Base-by-base conservation (phyloP, 2,113 vertebrate species). In the Pavo muticus region DNA sequence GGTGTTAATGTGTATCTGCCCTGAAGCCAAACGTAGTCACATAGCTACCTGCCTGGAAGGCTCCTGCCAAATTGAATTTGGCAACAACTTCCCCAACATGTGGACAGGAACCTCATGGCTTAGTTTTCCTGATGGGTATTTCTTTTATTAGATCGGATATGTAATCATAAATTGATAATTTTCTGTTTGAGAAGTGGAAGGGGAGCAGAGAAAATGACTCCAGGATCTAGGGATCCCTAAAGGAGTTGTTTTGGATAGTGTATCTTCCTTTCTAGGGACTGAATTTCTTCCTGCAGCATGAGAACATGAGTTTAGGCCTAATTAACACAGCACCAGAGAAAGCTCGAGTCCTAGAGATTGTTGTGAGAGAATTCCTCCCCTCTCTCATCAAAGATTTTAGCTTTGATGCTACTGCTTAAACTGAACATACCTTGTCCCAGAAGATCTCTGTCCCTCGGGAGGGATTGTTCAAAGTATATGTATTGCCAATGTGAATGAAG, bases 131-230 rank as follows among this genome's bases (percentile, higher is more conserved):
- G 17, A 35, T 37, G n/a, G 21, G 25, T 17, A 67, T 35, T 61
- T n/a, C 27, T 45, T 78, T 25, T 52, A 17, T 47, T 71, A 48
- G 70, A 71, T 48, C 70, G 32, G 52, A 1, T 25, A 24, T 40
- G 11, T n/a, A 9, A 25, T 16, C 14, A 63, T 37, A 78, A 85
- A 68, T 27, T 37, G 2, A 39, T 35, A 17, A 27, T 42, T 64
- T 76, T 76, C 32, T 68, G 10, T 57, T 68, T 83, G 52, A 74
- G 52, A 63, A 18, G 4, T 67, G 9, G 10, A n/a, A 54, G 14
- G 17, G 2, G 3, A 44, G 35, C 0, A 0, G 4, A n/a, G 23
- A 45, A 78, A 78, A 61, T 30, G 0, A 47, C 6, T 57, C 4
- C 14, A 75, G 14, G 32, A 44, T 21, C 21, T 17, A 25, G 19